These are phyloP conservation scores for Caiman crocodilus DNA, from an alignment of 2,797 vertebrate genomes.

Conservation along the genomic window DNA sequence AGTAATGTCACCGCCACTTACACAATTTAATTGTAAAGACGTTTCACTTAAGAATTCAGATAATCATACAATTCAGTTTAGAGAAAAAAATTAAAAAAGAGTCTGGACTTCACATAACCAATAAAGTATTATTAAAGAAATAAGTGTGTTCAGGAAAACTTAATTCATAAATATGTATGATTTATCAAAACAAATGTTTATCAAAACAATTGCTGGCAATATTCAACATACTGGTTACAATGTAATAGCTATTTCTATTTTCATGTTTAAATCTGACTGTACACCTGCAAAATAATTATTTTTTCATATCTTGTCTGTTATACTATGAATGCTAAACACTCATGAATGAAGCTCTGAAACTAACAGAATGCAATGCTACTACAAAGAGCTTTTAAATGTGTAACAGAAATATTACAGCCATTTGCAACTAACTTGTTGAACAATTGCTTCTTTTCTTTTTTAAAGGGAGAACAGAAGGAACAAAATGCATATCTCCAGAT, in stretches of 20 bases:
- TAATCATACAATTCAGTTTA: not conserved
- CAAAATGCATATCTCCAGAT: not conserved
- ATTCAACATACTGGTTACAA: not conserved
- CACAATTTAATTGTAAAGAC: slow-evolving; percentile 37
- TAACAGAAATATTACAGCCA: not conserved
- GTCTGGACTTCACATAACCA: slow-evolving; percentile 13
- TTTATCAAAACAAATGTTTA: not conserved
- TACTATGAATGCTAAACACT: not conserved
- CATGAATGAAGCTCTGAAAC: slow-evolving; percentile 2
- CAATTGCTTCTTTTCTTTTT: not conserved
- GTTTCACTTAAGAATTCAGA: not conserved
- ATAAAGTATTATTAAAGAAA: not conserved
- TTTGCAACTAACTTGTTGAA: not conserved
- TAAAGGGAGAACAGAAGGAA: not conserved
- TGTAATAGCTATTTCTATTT: not conserved
- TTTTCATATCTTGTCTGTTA: not conserved
- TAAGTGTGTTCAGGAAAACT: not conserved
- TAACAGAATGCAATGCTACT: not conserved
- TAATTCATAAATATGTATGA: not conserved
- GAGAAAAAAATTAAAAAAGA: slow-evolving; percentile 14
- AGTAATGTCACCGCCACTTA: slow-evolving; percentile 15
- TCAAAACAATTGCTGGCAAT: not conserved
- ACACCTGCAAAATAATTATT: not conserved
- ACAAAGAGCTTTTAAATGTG: not conserved
- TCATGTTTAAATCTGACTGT: not conserved